Percentiles rank a stretch among this genome's conserved stretches.
phyloP scores from a whole-genome alignment of 2,888 invertebrate genomes.

The Epiblema foenella region DNA sequence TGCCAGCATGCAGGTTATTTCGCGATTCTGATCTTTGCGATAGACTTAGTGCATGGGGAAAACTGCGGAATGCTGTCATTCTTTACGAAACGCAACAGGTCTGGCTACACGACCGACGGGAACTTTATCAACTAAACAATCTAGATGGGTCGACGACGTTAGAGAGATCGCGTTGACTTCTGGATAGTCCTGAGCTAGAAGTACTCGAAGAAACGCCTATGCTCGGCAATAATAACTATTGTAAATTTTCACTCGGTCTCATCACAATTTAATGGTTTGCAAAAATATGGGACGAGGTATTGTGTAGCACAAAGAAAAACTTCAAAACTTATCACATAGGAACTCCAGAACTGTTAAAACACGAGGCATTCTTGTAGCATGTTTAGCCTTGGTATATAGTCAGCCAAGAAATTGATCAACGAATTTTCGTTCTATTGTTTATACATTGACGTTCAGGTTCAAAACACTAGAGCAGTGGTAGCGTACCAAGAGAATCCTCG shows the following conservation, averaged over 20 bases:
- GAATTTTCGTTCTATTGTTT: no score
- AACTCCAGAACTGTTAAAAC: neutral
- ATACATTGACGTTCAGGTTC: neutral
- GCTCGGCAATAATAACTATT: neutral
- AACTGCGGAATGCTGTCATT: conserved; percentile 12
- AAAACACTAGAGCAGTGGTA: no score
- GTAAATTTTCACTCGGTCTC: neutral
- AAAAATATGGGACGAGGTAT: no score
- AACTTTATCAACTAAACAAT: neutral
- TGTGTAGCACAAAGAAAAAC: neutral
- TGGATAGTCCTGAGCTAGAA: no score
- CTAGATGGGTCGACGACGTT: neutral
- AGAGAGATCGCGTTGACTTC: neutral
- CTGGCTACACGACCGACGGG: neutral
- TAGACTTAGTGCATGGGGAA: conserved; percentile 1
- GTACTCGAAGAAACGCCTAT: neutral
- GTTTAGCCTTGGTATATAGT: neutral
- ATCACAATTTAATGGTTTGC: neutral
- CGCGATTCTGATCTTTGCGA: conserved; percentile 49
- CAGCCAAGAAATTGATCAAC: no score
- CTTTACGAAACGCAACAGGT: conserved; percentile 4
- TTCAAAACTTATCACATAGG: neutral
- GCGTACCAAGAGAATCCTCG: neutral
- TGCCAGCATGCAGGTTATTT: conserved; percentile 53
- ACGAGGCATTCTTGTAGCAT: neutral